Percentiles rank a stretch among this genome's conserved stretches.
Evolutionary conservation across 2,888 invertebrate species (phyloP).

Genomic region (Drosophila phalerata): DNA sequence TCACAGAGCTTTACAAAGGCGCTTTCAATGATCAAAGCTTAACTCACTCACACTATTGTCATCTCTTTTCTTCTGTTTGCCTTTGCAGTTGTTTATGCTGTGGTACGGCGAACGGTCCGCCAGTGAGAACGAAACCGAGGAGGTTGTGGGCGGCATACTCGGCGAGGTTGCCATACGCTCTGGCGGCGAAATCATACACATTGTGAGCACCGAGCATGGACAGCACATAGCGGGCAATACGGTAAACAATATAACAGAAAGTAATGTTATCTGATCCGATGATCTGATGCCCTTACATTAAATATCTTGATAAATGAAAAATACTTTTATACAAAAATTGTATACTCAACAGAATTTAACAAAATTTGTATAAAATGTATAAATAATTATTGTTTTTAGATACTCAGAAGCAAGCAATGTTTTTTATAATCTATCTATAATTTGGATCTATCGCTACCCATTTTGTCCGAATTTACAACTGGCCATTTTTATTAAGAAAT

Average conservation of each 20-base stretch:
- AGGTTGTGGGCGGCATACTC: constrained; percentile 85
- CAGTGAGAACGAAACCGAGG: constrained; percentile 85
- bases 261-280: constrained; percentile 4
- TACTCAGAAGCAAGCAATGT: background rate
- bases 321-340: background rate
- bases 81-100: constrained; percentile 85
- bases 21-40: background rate
- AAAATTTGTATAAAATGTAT: too few species aligned
- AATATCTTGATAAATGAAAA: background rate
- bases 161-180: constrained; percentile 86
- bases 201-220: constrained; percentile 83
- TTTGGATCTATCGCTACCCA: too few species aligned
- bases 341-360: background rate
- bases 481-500: too few species aligned
- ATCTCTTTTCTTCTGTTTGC: background rate
- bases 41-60: background rate
- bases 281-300: background rate
- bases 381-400: too few species aligned
- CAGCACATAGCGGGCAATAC: constrained; percentile 84
- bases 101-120: constrained; percentile 86
- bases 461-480: too few species aligned
- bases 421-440: background rate
- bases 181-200: constrained; percentile 86
- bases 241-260: constrained; percentile 69
- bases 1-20: background rate